Evolutionary conservation across 2,113 vertebrate species (phyloP).

Genomic region (Sceloporus undulatus): DNA sequence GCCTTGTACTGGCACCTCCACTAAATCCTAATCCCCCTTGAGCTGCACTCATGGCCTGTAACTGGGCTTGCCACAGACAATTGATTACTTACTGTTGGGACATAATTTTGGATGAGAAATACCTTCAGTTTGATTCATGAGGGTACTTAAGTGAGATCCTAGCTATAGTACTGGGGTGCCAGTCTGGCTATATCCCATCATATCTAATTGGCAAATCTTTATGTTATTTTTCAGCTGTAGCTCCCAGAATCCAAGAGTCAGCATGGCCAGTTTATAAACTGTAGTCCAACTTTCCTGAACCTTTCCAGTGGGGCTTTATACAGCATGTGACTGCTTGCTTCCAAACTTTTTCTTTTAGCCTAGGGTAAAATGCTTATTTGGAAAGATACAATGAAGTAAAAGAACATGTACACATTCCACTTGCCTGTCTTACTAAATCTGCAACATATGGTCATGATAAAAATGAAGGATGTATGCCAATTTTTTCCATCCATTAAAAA

Average conservation of each 20-base stretch:
- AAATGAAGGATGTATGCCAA: not conserved
- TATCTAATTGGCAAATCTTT: not conserved
- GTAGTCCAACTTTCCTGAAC: not conserved
- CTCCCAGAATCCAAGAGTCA: not conserved
- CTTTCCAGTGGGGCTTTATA: conserved; percentile 22
- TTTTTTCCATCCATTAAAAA: conserved; percentile 44
- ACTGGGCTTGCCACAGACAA: too few species aligned
- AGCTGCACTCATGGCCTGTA: not conserved
- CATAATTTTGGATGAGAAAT: too few species aligned
- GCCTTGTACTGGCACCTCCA: not conserved
- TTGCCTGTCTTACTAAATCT: conserved; percentile 13
- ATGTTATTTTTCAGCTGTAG: too few species aligned
- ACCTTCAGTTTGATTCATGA: too few species aligned
- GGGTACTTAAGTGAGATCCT: not conserved
- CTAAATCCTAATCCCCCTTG: not conserved
- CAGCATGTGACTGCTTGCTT: not conserved
- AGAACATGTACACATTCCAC: conserved; percentile 17
- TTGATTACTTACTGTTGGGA: too few species aligned
- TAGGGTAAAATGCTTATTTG: conserved; percentile 34
- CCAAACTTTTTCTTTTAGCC: not conserved
- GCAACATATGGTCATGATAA: conserved; percentile 50
- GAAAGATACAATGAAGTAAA: conserved; percentile 42
- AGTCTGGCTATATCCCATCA: not conserved
- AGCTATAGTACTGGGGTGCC: not conserved
- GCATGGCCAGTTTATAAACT: not conserved